A percentile compares a stretch with the other conserved stretches of the same genome.
Conservation (phyloP, 2,113 vertebrate genomes). For the Ammospiza caudacuta region DNA sequence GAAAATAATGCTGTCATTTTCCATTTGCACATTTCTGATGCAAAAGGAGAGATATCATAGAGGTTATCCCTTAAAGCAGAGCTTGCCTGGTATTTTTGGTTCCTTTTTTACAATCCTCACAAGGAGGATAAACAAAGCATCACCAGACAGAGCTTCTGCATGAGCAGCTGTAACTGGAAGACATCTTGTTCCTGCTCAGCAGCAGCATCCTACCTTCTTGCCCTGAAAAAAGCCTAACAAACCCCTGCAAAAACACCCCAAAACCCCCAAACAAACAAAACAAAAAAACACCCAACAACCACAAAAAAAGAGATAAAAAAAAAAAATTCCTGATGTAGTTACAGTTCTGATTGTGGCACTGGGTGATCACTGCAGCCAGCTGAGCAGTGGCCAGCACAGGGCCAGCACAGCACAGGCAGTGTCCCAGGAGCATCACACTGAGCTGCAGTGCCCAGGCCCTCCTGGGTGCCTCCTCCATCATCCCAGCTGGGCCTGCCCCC, state of each 20-base stretch:
- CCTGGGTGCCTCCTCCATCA: not conserved
- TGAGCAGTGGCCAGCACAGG: not conserved
- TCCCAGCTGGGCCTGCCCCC: not conserved
- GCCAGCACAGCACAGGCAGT: accelerated
- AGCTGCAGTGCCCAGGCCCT: not conserved
- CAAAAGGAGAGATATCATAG: not conserved
- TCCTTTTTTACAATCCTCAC: not conserved
- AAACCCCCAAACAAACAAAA: not conserved
- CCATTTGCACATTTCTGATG: not conserved
- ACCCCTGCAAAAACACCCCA: accelerated
- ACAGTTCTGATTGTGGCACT: not conserved
- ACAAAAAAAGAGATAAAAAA: not conserved
- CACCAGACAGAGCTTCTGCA: not conserved
- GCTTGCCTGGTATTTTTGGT: not conserved
- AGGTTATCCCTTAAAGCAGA: not conserved
- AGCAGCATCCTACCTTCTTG: not conserved
- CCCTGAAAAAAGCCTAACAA: not conserved
- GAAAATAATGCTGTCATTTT: not conserved
- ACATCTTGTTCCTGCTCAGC: not conserved
- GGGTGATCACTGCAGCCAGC: not conserved
- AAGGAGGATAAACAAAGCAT: not conserved
- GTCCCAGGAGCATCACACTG: accelerated
- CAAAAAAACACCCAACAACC: not conserved
- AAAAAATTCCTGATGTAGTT: not conserved
- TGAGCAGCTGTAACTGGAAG: not conserved